Percentiles rank a stretch among this genome's conserved stretches.
Evolutionary conservation across 2,888 invertebrate genomes (phyloP).

Genomic region (Eudasyphora cyanicolor): DNA sequence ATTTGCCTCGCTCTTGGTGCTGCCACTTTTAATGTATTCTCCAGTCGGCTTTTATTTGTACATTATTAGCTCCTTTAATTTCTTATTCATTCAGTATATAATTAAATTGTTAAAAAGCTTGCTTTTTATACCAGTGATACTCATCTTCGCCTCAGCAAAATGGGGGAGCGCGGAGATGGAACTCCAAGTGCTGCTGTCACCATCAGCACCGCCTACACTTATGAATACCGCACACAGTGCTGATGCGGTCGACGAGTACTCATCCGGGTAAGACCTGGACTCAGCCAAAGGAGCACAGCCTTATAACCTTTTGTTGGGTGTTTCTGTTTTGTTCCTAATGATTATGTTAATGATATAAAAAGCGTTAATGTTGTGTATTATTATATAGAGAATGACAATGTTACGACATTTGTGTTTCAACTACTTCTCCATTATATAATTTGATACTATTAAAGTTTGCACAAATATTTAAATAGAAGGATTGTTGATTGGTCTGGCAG

Average conservation of each 20-base stretch:
- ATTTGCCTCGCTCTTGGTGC: background rate
- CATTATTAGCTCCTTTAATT: slow-evolving; percentile 60
- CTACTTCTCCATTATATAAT: too few relatives aligned
- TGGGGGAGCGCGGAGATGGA: background rate
- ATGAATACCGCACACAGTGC: background rate
- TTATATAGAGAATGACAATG: background rate
- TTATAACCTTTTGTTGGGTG: background rate
- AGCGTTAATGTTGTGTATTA: slow-evolving; percentile 26
- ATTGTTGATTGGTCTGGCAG: background rate
- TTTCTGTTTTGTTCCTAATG: slow-evolving; percentile 41
- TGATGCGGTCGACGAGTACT: slow-evolving; percentile 5
- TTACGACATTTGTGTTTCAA: background rate
- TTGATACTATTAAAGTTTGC: background rate
- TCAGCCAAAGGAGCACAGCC: background rate
- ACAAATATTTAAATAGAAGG: too few relatives aligned
- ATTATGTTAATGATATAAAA: slow-evolving; percentile 51
- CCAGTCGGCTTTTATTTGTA: slow-evolving; percentile 30
- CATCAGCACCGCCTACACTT: too few relatives aligned
- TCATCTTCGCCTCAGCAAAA: background rate
- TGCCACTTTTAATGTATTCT: background rate
- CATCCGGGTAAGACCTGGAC: background rate
- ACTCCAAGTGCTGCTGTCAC: too few relatives aligned
- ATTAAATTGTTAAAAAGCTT: slow-evolving; percentile 61
- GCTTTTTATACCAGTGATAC: background rate
- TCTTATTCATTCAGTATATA: slow-evolving; percentile 62